phyloP scores from a whole-genome alignment of 2,113 vertebrate species.

The Sebastes fasciatus region DNA sequence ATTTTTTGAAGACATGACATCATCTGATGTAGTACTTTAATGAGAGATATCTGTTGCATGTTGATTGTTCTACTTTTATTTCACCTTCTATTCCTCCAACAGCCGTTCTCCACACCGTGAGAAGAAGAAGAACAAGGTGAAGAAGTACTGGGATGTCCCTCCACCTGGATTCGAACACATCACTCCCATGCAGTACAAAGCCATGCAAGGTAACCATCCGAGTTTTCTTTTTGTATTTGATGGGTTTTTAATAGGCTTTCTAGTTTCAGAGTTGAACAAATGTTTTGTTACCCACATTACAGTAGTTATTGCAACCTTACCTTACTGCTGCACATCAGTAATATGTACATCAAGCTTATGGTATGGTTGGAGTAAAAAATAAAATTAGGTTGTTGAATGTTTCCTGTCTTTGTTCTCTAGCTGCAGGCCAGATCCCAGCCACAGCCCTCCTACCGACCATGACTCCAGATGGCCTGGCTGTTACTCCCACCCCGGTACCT shows the following conservation, averaged over 20 bases:
- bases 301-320: not conserved
- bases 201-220: conserved; percentile 90
- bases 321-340: not conserved
- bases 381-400: conserved; percentile 8
- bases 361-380: not conserved
- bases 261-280: not conserved
- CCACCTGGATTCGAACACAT: conserved; percentile 94
- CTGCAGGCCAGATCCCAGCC: conserved; percentile 95
- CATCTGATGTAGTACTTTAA: conserved; percentile 21
- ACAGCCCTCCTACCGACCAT: conserved; percentile 94
- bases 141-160: conserved; percentile 95
- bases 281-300: not conserved
- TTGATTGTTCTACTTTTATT: not conserved
- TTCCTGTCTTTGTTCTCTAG: conserved; percentile 68
- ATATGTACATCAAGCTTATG: not conserved
- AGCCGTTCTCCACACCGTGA: conserved; percentile 92
- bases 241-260: not conserved
- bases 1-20: conserved; percentile 20
- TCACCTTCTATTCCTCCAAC: conserved; percentile 37
- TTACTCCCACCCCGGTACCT: conserved; percentile 92
- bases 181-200: conserved; percentile 96
- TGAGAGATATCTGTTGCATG: not conserved
- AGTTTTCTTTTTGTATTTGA: not conserved
- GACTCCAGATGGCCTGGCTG: conserved; percentile 92
- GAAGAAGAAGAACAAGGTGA: conserved; percentile 92